Percentiles rank a stretch among this genome's conserved stretches.
Conservation (phyloP, 2,113 vertebrate species). For the Solenodon paradoxus region DNA sequence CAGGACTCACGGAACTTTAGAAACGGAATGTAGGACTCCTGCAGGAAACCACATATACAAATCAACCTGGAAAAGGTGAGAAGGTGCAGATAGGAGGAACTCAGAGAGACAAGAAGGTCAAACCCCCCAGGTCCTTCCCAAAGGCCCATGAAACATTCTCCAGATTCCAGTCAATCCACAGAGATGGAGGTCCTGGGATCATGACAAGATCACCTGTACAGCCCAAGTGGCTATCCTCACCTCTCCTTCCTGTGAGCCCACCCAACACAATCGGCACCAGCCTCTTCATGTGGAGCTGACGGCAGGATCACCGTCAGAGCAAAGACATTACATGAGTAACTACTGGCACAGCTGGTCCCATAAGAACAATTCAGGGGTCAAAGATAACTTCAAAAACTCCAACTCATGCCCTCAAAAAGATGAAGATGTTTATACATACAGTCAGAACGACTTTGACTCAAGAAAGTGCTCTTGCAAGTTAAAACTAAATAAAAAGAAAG, state of each 20-base stretch:
- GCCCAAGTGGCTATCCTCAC: not conserved
- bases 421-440: not conserved
- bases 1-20: not conserved
- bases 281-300: not conserved
- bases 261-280: not conserved
- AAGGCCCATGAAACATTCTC: not conserved
- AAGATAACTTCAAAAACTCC: not conserved
- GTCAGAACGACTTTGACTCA: not conserved
- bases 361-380: not conserved
- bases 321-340: not conserved
- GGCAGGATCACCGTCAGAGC: not conserved
- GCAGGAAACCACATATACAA: not conserved
- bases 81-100: too few relatives aligned
- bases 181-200: too few relatives aligned
- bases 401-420: not conserved
- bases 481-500: conserved; percentile 4
- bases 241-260: rapidly evolving
- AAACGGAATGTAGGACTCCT: not conserved
- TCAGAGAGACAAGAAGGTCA: too few relatives aligned
- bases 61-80: too few relatives aligned
- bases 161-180: not conserved
- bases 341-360: not conserved
- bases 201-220: not conserved
- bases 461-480: not conserved
- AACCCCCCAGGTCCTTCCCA: not conserved